These are phyloP conservation scores for Rhyzopertha dominica DNA, from an alignment of 1,140 invertebrate genomes.

Conservation along the genomic window DNA sequence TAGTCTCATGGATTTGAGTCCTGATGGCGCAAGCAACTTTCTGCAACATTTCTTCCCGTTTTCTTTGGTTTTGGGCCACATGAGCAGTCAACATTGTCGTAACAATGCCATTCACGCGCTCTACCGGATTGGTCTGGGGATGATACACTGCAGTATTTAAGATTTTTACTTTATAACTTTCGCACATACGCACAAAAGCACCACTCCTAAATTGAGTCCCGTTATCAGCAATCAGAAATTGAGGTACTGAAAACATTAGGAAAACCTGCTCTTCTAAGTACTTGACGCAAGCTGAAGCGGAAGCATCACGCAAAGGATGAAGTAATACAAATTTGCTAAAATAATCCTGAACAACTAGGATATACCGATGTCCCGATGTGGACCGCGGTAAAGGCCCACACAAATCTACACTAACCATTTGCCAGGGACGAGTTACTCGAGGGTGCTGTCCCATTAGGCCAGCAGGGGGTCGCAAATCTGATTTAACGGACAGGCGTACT, in stretches of 20 bases:
- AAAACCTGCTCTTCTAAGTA: conserved; percentile 2
- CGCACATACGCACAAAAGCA: not conserved
- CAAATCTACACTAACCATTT: too few species aligned
- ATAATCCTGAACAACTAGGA: conserved; percentile 16
- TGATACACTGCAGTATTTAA: conserved; percentile 31
- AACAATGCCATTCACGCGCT: conserved; percentile 34
- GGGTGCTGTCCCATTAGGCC: too few species aligned
- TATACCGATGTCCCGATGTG: not conserved
- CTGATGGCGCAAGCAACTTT: not conserved
- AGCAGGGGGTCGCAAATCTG: too few species aligned
- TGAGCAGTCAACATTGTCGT: conserved; percentile 4
- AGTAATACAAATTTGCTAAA: conserved; percentile 2
- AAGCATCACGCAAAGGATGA: not conserved
- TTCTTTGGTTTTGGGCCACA: not conserved
- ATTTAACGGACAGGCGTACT: too few species aligned
- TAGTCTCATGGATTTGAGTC: not conserved
- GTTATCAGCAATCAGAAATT: conserved; percentile 2
- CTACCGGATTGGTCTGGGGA: conserved; percentile 39
- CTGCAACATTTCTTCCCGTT: conserved; percentile 4
- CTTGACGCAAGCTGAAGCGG: not conserved
- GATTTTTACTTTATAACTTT: conserved; percentile 2
- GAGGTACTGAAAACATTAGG: not conserved
- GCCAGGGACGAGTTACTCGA: too few species aligned
- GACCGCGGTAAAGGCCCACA: too few species aligned
- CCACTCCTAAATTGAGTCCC: conserved; percentile 3